Evolutionary conservation across 2,888 invertebrate genomes (phyloP).

Genomic region (Nycteola revayana): DNA sequence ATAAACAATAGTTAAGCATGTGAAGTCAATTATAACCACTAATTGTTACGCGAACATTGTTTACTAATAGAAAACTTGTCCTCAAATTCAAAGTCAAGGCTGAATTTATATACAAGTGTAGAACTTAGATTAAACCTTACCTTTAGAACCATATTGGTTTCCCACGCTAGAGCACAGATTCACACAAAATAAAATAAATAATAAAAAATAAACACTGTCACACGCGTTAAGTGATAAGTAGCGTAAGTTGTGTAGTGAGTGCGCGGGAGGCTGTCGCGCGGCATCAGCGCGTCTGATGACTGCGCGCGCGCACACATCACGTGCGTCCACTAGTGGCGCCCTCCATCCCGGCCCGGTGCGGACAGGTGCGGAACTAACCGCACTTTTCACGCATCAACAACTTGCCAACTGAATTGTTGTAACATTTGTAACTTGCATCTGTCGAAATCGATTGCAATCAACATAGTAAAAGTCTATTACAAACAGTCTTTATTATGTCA

Average conservation of each 20-base stretch:
- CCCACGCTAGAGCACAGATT: constrained; percentile 33
- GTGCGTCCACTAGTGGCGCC: constrained; percentile 66
- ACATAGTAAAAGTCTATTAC: constrained; percentile 12
- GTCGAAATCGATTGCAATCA: constrained; percentile 29
- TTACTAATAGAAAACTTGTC: constrained; percentile 40
- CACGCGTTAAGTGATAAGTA: constrained; percentile 63
- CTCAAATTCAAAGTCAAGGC: constrained; percentile 41
- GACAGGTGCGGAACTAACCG: constrained; percentile 58
- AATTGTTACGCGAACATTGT: constrained; percentile 46
- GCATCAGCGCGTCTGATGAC: constrained; percentile 61
- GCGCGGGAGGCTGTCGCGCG: constrained; percentile 76
- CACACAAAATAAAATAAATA: constrained; percentile 30
- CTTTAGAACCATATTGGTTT: constrained; percentile 50
- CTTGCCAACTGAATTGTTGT: constrained; percentile 40
- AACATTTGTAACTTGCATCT: constrained; percentile 28
- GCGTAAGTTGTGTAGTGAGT: constrained; percentile 40
- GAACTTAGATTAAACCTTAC: constrained; percentile 39
- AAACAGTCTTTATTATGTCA: constrained; percentile 20
- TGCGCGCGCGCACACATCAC: constrained; percentile 72
- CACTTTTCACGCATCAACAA: constrained; percentile 60
- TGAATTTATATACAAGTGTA: constrained; percentile 32
- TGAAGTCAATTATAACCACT: constrained; percentile 38
- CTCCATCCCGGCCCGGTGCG: constrained; percentile 50
- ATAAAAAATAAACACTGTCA: constrained; percentile 50
- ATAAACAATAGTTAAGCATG: constrained; percentile 39